Conservation (phyloP, 2,797 vertebrate genomes). For the Crax fasciolata region DNA sequence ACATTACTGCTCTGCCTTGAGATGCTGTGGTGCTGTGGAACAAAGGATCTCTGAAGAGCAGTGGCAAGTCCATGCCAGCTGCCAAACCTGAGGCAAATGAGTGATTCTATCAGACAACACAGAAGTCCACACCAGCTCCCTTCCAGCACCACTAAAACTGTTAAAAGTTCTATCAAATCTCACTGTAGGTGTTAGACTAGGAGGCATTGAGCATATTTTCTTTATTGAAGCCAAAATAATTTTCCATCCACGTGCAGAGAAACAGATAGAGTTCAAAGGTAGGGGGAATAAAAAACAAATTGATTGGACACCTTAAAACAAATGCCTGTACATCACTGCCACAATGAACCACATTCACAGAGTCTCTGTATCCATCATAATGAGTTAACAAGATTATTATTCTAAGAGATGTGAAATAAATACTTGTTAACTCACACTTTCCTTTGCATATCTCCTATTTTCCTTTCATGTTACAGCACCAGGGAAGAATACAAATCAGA, state of each 20-base stretch:
- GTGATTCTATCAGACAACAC: neutral
- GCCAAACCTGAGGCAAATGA: neutral
- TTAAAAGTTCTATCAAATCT: conserved; percentile 15
- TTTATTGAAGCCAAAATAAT: neutral
- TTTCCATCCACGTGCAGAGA: conserved; percentile 5
- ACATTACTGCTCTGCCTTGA: neutral
- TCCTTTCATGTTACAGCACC: neutral
- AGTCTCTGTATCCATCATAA: neutral
- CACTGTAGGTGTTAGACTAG: neutral
- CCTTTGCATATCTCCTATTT: neutral
- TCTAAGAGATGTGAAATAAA: neutral
- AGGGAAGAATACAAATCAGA: neutral
- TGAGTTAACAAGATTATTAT: neutral
- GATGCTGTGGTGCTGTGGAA: neutral
- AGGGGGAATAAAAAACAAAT: neutral
- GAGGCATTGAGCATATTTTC: neutral
- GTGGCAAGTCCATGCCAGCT: neutral
- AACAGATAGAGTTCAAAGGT: neutral
- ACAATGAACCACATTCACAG: neutral
- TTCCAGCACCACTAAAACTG: conserved; percentile 18
- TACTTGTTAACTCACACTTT: neutral
- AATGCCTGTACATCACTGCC: neutral
- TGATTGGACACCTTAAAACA: neutral
- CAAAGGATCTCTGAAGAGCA: neutral
- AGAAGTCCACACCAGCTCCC: neutral